Evolutionary conservation across 1,140 invertebrate species (phyloP).

Genomic region (Steinernema khuongi): DNA sequence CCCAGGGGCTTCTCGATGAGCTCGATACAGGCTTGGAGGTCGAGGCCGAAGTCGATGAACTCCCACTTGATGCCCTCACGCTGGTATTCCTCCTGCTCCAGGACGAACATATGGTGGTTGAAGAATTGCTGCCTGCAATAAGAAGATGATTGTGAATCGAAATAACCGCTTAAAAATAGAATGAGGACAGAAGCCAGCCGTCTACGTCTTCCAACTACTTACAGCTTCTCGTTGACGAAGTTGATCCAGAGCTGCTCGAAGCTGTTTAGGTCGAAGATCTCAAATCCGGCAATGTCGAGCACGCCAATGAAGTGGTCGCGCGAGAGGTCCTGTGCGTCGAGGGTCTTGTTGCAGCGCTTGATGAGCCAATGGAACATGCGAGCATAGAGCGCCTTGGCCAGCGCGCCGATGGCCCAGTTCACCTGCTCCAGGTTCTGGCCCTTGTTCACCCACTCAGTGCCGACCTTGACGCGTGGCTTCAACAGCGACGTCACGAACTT

Average conservation of each 20-base stretch:
- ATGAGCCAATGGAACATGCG: slow-evolving; percentile 67
- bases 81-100: slow-evolving; percentile 99
- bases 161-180: too few species aligned
- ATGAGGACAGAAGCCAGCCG: too few species aligned
- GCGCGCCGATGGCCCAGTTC: slow-evolving; percentile 64
- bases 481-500: slow-evolving; percentile 64
- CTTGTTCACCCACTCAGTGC: slow-evolving; percentile 65
- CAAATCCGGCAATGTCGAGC: slow-evolving; percentile 99
- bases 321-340: slow-evolving; percentile 61
- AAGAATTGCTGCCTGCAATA: slow-evolving; percentile 99
- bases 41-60: slow-evolving; percentile 99
- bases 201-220: too few species aligned
- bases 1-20: slow-evolving; percentile 99
- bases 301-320: slow-evolving; percentile 70
- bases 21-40: slow-evolving; percentile 94
- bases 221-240: slow-evolving; percentile 98
- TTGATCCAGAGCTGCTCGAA: slow-evolving; percentile 99
- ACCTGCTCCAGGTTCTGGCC: slow-evolving; percentile 71
- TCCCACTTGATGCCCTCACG: slow-evolving; percentile 95
- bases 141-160: too few species aligned
- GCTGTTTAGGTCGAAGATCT: slow-evolving; percentile 99
- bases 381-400: slow-evolving; percentile 67
- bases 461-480: slow-evolving; percentile 67
- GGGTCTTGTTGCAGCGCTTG: slow-evolving; percentile 65
- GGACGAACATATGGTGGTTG: slow-evolving; percentile 98